These are phyloP conservation scores for Darevskia mixta DNA, from an alignment of 2,797 vertebrate genomes.

Conservation along the genomic window DNA sequence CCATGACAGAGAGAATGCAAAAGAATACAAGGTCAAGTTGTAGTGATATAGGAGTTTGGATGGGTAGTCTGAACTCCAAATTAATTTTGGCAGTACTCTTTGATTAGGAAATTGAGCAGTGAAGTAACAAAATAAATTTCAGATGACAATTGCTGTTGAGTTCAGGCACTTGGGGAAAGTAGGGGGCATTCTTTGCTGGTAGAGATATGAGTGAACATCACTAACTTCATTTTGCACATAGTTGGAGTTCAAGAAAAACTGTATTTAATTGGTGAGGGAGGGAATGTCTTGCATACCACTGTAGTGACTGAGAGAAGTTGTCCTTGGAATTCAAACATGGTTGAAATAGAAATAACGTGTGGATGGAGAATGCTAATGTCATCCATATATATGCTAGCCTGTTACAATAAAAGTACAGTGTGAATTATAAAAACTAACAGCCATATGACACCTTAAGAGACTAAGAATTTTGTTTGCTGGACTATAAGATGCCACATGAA, in stretches of 20 bases:
- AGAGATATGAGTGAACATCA: not conserved
- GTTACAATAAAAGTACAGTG: not conserved
- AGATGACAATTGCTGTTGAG: not conserved
- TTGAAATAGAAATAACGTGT: not conserved
- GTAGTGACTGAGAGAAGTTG: not conserved
- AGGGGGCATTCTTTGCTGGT: not conserved
- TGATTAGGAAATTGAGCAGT: not conserved
- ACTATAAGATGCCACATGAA: too few species aligned
- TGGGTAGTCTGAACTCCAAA: not conserved
- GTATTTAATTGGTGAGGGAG: not conserved
- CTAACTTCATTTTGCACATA: not conserved
- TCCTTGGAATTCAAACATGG: not conserved
- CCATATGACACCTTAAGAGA: too few species aligned
- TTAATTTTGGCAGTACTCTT: not conserved
- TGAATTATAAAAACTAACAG: not conserved
- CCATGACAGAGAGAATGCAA: conserved; percentile 20
- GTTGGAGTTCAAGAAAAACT: not conserved
- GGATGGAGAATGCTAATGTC: not conserved
- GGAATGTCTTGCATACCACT: not conserved
- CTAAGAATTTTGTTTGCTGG: too few species aligned
- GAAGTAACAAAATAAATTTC: not conserved
- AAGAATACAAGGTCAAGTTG: conserved; percentile 51
- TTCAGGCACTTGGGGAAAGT: not conserved
- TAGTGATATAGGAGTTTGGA: conserved; percentile 48
- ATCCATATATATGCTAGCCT: not conserved